phyloP scores from a whole-genome alignment of 2,797 vertebrate genomes.

The Sebastes cheni region DNA sequence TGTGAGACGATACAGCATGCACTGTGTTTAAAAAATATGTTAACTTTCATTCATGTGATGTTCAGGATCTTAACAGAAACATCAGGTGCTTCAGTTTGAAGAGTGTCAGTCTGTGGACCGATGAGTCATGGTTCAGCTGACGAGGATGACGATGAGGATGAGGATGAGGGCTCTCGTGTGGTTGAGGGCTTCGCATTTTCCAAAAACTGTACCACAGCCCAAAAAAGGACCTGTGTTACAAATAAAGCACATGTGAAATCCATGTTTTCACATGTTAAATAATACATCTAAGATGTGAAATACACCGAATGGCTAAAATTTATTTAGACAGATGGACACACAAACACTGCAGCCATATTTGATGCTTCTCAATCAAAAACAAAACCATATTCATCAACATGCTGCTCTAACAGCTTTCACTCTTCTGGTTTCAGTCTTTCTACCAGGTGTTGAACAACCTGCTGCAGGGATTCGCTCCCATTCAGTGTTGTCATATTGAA shows the following conservation, averaged over 20 bases:
- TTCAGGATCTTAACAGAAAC: background rate
- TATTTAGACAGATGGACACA: background rate
- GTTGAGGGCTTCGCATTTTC: background rate
- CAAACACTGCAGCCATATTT: background rate
- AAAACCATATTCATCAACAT: background rate
- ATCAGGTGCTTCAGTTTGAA: background rate
- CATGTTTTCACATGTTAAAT: background rate
- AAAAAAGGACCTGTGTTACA: background rate
- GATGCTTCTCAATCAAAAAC: background rate
- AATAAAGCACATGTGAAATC: background rate
- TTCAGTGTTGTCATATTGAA: background rate
- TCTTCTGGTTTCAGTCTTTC: background rate
- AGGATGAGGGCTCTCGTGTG: background rate
- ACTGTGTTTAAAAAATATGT: background rate
- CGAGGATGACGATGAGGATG: background rate
- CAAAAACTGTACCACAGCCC: background rate
- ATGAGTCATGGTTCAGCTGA: constrained; percentile 8
- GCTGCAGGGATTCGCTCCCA: background rate
- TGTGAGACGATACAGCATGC: background rate
- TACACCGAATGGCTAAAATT: too few relatives aligned
- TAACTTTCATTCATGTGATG: background rate
- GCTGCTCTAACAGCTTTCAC: background rate
- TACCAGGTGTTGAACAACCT: background rate
- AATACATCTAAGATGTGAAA: background rate
- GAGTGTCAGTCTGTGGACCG: background rate